Evolutionary conservation across 2,797 vertebrate genomes (phyloP).

Genomic region (Morelia viridis): DNA sequence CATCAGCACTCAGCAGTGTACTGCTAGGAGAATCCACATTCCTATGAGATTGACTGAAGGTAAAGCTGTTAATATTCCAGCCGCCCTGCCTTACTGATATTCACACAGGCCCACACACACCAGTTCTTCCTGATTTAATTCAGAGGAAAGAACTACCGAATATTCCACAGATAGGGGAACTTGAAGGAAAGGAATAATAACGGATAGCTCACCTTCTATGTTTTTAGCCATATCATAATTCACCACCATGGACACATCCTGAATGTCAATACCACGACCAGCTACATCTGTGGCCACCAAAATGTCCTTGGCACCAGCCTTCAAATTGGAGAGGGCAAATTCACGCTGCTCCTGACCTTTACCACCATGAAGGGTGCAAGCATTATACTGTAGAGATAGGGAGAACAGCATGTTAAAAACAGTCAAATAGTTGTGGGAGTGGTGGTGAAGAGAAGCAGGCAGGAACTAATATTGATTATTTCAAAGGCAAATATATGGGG

Average conservation of each 20-base stretch:
- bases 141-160: background rate
- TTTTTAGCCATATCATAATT: slow-evolving; percentile 99
- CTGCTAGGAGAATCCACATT: background rate
- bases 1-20: background rate
- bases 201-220: slow-evolving; percentile 86
- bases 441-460: background rate
- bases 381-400: slow-evolving; percentile 85
- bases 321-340: slow-evolving; percentile 97
- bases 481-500: background rate
- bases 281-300: slow-evolving; percentile 98
- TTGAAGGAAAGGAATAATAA: background rate
- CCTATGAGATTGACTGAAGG: background rate
- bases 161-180: background rate
- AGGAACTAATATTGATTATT: background rate
- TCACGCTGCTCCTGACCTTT: slow-evolving; percentile 98
- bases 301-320: slow-evolving; percentile 97
- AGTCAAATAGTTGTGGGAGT: background rate
- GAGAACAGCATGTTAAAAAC: background rate
- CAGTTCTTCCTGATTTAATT: background rate
- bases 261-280: slow-evolving; percentile 96
- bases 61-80: background rate
- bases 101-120: background rate
- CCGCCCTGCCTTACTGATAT: background rate
- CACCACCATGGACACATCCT: slow-evolving; percentile 96
- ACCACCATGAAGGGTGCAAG: slow-evolving; percentile 95